Evolutionary conservation across 2,888 invertebrate genomes (phyloP).

Genomic region (Drosophila multiciliata): DNA sequence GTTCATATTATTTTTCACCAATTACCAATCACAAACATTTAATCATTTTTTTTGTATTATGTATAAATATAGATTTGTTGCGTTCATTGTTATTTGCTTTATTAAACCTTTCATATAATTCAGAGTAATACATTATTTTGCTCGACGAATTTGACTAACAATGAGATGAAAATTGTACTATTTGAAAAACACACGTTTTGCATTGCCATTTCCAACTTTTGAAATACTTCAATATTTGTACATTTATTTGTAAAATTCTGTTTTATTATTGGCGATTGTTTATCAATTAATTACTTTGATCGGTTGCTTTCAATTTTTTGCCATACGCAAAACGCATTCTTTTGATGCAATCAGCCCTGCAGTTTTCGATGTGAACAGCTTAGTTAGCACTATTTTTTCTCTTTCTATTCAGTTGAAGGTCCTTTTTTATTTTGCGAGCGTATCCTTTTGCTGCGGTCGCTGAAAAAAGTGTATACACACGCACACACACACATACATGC

Average conservation of each 20-base stretch:
- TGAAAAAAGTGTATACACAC: slow-evolving; percentile 73
- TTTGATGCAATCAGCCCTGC: slow-evolving; percentile 23
- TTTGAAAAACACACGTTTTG: too few species aligned
- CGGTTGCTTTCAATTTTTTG: neutral
- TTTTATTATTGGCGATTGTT: neutral
- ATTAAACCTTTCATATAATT: neutral
- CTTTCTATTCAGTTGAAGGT: slow-evolving; percentile 13
- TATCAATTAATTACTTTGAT: neutral
- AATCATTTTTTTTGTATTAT: too few species aligned
- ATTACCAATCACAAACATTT: neutral
- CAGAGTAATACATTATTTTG: neutral
- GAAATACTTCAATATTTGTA: neutral
- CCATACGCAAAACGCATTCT: neutral
- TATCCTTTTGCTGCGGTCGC: slow-evolving; percentile 69
- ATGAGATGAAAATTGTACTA: neutral
- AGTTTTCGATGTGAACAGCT: slow-evolving; percentile 23
- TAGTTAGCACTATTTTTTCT: slow-evolving; percentile 34
- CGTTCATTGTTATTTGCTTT: neutral
- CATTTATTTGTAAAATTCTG: neutral
- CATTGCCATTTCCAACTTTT: neutral
- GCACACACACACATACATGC: slow-evolving; percentile 1
- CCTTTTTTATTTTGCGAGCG: slow-evolving; percentile 45
- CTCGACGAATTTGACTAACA: neutral
- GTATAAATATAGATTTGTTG: neutral
- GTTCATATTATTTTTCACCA: neutral